Evolutionary conservation across 2,888 invertebrate genomes (phyloP).

Genomic region (Drosophila planitibia): DNA sequence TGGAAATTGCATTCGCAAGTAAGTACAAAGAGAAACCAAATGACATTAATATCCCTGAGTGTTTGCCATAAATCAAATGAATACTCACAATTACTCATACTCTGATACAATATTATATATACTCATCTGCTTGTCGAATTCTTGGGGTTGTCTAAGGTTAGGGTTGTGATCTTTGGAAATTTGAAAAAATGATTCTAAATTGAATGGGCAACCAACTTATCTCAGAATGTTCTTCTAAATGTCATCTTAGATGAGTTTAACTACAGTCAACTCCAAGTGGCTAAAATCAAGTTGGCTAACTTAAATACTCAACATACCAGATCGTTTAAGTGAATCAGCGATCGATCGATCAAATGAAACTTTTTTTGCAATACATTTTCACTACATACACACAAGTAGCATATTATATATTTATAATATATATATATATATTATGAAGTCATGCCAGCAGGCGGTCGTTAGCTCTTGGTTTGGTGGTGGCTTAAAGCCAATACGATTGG

Average conservation of each 20-base stretch:
- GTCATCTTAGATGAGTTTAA: neutral
- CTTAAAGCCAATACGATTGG: constrained; percentile 35
- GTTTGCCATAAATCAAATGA: constrained; percentile 10
- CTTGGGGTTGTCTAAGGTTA: constrained; percentile 40
- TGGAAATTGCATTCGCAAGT: constrained; percentile 85
- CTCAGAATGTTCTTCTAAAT: neutral
- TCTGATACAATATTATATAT: neutral
- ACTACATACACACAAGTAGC: neutral
- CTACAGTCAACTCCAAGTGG: neutral
- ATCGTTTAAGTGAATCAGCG: constrained; percentile 12
- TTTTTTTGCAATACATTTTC: constrained; percentile 19
- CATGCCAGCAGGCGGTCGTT: constrained; percentile 64
- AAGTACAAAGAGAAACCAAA: constrained; percentile 48
- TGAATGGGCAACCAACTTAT: neutral
- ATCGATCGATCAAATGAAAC: constrained; percentile 3
- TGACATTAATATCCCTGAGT: neutral
- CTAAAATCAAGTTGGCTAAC: neutral
- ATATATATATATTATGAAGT: constrained; percentile 45
- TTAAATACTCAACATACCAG: constrained; percentile 4
- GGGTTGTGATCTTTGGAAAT: constrained; percentile 22
- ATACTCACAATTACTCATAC: neutral
- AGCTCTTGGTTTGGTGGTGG: constrained; percentile 46
- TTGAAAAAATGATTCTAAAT: neutral
- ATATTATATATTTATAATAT: neutral
- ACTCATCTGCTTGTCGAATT: neutral